These are phyloP conservation scores for Amphipyra tragopoginis DNA, from an alignment of 2,888 invertebrate species.

Conservation along the genomic window DNA sequence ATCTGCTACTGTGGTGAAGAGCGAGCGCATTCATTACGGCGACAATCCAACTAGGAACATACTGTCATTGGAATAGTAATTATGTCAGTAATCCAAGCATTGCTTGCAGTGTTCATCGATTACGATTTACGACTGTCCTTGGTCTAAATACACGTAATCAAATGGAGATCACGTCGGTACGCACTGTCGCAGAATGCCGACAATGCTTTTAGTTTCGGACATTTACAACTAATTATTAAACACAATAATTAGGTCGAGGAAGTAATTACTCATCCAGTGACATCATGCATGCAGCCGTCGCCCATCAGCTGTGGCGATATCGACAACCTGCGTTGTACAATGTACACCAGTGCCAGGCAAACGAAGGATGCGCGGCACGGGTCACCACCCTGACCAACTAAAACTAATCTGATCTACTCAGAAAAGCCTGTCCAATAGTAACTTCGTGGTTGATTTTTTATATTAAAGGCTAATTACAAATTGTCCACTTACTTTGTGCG, in stretches of 20 bases:
- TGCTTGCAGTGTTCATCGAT: constrained; percentile 4
- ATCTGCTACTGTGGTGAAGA: background rate
- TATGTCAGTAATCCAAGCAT: constrained; percentile 11
- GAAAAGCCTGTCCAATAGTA: background rate
- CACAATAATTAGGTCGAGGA: constrained; percentile 43
- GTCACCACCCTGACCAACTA: background rate
- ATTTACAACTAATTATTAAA: constrained; percentile 10
- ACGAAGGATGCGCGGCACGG: constrained; percentile 5
- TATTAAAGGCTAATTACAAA: constrained; percentile 7
- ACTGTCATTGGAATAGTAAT: constrained; percentile 20
- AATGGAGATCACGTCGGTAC: constrained; percentile 4
- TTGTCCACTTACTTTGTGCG: constrained; percentile 76
- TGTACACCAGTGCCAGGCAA: background rate
- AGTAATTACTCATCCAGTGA: constrained; percentile 67
- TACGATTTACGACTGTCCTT: constrained; percentile 37
- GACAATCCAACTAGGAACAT: constrained; percentile 2
- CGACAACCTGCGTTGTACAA: constrained; percentile 34
- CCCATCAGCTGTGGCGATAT: constrained; percentile 45
- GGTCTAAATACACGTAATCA: constrained; percentile 30
- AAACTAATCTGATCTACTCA: background rate
- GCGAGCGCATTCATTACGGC: constrained; percentile 8
- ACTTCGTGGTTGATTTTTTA: too few relatives aligned
- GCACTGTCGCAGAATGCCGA: constrained; percentile 2
- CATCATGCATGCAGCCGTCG: constrained; percentile 63
- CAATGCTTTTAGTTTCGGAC: background rate